Conservation (phyloP, 2,888 invertebrate genomes). For the Chalcosyrphus nemorum region DNA sequence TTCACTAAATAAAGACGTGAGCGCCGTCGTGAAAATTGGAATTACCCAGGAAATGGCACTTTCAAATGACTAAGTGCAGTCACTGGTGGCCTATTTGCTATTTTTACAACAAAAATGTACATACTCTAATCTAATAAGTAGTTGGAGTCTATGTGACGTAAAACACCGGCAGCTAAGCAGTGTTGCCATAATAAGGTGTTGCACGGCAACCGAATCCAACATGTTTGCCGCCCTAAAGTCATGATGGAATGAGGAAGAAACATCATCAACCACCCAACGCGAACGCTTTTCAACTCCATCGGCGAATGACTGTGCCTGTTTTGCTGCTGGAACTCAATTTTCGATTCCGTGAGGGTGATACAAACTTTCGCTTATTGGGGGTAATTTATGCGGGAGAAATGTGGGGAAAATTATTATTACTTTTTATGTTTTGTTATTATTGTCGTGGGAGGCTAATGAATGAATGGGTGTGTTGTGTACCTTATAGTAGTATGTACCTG, state of each 20-base stretch:
- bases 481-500: background rate
- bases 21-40: background rate
- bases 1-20: background rate
- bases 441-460: slow-evolving; percentile 40
- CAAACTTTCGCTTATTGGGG: slow-evolving; percentile 46
- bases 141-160: background rate
- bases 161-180: background rate
- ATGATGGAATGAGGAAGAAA: slow-evolving; percentile 38
- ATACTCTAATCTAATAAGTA: slow-evolving; percentile 2
- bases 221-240: slow-evolving; percentile 25
- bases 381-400: slow-evolving; percentile 30
- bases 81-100: slow-evolving; percentile 12
- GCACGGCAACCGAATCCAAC: slow-evolving; percentile 42
- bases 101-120: background rate
- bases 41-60: slow-evolving; percentile 12
- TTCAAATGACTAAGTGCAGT: background rate
- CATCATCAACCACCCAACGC: background rate
- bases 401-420: background rate
- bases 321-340: slow-evolving; percentile 4
- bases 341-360: slow-evolving; percentile 46
- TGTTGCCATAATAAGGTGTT: slow-evolving; percentile 22
- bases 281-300: slow-evolving; percentile 2
- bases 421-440: background rate
- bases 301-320: background rate
- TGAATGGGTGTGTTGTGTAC: slow-evolving; percentile 33